These are phyloP conservation scores for Nycticebus coucang DNA, from an alignment of 2,113 vertebrate species.

Conservation along the genomic window DNA sequence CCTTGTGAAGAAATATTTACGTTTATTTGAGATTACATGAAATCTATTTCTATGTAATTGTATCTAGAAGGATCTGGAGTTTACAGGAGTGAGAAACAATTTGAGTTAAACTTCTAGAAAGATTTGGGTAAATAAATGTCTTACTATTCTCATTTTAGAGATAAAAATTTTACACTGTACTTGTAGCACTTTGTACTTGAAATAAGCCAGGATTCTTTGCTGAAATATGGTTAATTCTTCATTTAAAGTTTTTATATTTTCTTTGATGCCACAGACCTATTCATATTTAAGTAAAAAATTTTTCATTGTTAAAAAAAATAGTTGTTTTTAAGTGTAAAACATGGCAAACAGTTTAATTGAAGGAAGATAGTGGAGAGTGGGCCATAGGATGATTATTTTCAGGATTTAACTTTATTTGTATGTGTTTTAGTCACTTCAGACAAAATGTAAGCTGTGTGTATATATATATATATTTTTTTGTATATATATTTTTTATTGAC, in stretches of 20 bases:
- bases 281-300: background rate
- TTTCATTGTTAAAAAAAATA: background rate
- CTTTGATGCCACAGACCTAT: background rate
- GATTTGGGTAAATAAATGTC: background rate
- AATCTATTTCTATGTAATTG: background rate
- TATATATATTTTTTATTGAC: slow-evolving; percentile 26
- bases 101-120: background rate
- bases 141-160: background rate
- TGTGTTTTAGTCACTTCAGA: slow-evolving; percentile 14
- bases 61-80: background rate
- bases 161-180: background rate
- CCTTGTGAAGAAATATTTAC: background rate
- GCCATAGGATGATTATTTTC: background rate
- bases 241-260: background rate
- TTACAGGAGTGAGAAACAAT: background rate
- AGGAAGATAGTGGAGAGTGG: background rate
- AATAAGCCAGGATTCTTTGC: background rate
- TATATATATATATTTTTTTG: background rate
- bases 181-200: background rate
- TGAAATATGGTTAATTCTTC: background rate
- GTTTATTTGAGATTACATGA: background rate
- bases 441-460: background rate
- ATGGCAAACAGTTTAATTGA: background rate
- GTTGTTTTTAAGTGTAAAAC: background rate
- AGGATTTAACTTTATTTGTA: background rate